Percentiles rank a stretch among this genome's conserved stretches.
Evolutionary conservation across 2,113 vertebrate genomes (phyloP).

Genomic region (Ammodytes dubius): DNA sequence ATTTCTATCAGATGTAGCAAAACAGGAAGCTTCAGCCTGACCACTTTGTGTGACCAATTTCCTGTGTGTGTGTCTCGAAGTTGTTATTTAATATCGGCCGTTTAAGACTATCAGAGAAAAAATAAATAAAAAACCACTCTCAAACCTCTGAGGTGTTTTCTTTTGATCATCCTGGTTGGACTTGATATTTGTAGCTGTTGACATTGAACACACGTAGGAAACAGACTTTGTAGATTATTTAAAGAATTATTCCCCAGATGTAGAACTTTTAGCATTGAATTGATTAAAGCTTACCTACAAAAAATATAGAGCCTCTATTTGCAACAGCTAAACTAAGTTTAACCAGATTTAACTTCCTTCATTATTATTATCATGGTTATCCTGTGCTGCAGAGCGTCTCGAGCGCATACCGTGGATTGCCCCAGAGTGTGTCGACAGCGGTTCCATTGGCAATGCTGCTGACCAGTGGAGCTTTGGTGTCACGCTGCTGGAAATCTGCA

Average conservation of each 20-base stretch:
- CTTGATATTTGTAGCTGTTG: neutral
- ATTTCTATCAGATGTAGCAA: constrained; percentile 50
- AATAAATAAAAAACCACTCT: neutral
- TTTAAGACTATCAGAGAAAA: neutral
- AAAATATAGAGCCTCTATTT: neutral
- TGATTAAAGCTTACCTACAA: neutral
- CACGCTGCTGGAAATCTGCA: constrained; percentile 94
- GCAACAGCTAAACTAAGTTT: neutral
- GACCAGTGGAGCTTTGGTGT: constrained; percentile 97
- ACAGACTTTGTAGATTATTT: neutral
- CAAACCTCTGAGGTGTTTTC: neutral
- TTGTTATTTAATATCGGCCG: constrained; percentile 11
- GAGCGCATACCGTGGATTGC: constrained; percentile 96
- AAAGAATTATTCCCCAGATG: neutral
- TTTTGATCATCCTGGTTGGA: neutral
- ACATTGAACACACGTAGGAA: neutral
- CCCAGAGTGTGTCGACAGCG: constrained; percentile 88
- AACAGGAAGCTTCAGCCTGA: constrained; percentile 66
- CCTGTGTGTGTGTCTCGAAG: constrained; percentile 43
- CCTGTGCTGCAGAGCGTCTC: constrained; percentile 85
- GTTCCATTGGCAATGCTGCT: constrained; percentile 72
- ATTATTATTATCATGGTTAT: neutral
- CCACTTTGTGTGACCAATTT: constrained; percentile 70
- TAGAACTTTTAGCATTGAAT: neutral
- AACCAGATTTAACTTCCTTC: neutral